Evolutionary conservation across 2,888 invertebrate genomes (phyloP).

Genomic region (Synanthedon formicaeformis): DNA sequence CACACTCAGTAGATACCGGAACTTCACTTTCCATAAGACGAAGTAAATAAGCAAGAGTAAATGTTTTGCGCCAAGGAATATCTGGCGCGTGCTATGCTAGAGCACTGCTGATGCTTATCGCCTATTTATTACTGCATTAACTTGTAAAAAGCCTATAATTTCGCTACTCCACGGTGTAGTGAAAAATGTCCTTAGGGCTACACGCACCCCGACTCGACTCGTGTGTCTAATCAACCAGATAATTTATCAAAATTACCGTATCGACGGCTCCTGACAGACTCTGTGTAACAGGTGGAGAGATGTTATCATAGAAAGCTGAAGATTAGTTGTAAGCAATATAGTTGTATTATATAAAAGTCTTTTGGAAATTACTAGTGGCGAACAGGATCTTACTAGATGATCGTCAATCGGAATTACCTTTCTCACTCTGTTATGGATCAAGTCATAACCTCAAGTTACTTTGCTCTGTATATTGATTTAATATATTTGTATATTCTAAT

Average conservation of each 20-base stretch:
- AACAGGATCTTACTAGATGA: no score
- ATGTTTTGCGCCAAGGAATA: constrained; percentile 15
- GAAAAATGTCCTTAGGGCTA: constrained; percentile 49
- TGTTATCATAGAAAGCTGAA: constrained; percentile 2
- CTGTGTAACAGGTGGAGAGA: neutral
- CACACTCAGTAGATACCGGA: no score
- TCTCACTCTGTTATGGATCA: no score
- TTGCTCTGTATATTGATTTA: no score
- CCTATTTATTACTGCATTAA: constrained; percentile 55
- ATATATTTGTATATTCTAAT: no score
- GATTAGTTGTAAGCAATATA: no score
- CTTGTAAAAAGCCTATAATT: constrained; percentile 60
- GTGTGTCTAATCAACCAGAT: constrained; percentile 7
- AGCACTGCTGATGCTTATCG: constrained; percentile 46
- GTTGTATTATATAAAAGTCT: no score
- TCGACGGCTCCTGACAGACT: constrained; percentile 3
- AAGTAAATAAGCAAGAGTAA: no score
- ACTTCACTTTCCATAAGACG: no score
- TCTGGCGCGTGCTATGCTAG: constrained; percentile 42
- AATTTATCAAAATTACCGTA: constrained; percentile 7
- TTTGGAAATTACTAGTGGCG: no score
- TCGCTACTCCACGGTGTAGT: constrained; percentile 31
- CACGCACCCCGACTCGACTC: constrained; percentile 3
- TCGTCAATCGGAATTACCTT: no score
- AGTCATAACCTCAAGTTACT: no score